These are phyloP conservation scores for Gorsachius magnificus DNA, from an alignment of 2,797 vertebrate species.

Conservation along the genomic window DNA sequence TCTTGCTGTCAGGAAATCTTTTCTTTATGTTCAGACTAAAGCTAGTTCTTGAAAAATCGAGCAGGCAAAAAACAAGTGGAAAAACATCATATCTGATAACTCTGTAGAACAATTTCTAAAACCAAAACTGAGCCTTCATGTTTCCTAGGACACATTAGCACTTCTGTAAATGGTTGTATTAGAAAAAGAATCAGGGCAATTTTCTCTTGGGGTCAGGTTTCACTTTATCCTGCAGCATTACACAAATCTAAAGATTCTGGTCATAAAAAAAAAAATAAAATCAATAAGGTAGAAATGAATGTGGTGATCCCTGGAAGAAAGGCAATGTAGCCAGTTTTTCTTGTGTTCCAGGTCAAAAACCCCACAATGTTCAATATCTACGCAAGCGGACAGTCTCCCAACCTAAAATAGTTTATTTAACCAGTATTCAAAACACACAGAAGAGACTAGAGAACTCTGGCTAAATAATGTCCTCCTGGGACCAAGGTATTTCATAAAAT, in stretches of 20 bases:
- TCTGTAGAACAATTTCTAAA: constrained; percentile 2
- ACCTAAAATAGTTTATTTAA: not conserved
- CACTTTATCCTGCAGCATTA: not conserved
- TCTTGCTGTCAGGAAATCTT: not conserved
- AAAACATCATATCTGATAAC: not conserved
- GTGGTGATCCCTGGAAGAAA: not conserved
- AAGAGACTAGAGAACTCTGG: not conserved
- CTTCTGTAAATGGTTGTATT: not conserved
- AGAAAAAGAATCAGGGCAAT: not conserved
- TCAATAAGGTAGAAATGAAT: not conserved
- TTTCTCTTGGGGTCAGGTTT: not conserved
- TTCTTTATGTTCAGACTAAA: constrained; percentile 3
- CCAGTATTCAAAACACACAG: not conserved
- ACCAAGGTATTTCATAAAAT: not conserved
- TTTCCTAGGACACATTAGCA: constrained; percentile 26
- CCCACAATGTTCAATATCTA: not conserved
- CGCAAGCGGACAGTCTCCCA: not conserved
- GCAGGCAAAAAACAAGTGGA: not conserved
- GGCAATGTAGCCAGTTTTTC: not conserved
- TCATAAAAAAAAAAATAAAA: not conserved
- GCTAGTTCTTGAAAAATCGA: constrained; percentile 21
- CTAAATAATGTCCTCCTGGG: not conserved
- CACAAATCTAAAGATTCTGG: not conserved
- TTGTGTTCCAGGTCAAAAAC: not conserved
- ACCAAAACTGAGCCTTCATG: not conserved